phyloP scores from a whole-genome alignment of 1,140 invertebrate genomes.

The Mamestra configurata region DNA sequence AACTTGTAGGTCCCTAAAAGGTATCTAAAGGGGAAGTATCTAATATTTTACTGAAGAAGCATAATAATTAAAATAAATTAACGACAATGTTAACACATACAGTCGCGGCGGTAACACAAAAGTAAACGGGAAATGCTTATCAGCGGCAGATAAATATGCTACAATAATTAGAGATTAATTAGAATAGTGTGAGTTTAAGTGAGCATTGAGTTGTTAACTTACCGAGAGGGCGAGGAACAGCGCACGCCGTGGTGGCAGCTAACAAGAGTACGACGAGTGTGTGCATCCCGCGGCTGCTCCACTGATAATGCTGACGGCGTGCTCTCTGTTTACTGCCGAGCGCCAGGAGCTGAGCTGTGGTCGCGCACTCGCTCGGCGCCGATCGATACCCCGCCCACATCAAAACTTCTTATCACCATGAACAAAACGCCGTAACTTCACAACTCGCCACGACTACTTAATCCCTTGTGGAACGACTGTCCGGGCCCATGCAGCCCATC shows the following conservation, averaged over 20 bases:
- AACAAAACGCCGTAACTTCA: conserved; percentile 65
- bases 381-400: conserved; percentile 84
- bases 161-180: not conserved
- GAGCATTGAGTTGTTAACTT: conserved; percentile 54
- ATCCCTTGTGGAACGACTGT: conserved; percentile 20
- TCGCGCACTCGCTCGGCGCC: conserved; percentile 71
- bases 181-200: conserved; percentile 17
- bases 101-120: conserved; percentile 3
- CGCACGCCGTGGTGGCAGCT: conserved; percentile 65
- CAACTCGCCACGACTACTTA: not conserved
- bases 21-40: not conserved
- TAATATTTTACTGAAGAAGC: conserved; percentile 3
- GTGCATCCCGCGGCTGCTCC: conserved; percentile 64
- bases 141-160: conserved; percentile 11
- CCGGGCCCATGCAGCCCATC: conserved; percentile 39
- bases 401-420: conserved; percentile 52
- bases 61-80: conserved; percentile 9
- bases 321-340: conserved; percentile 70
- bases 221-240: conserved; percentile 70
- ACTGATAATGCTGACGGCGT: conserved; percentile 56
- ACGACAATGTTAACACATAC: not conserved
- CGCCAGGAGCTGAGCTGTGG: conserved; percentile 26
- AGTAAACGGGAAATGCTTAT: conserved; percentile 28
- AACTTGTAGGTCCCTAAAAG: not conserved
- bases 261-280: conserved; percentile 65